Evolutionary conservation across 2,888 invertebrate species (phyloP), one percentile per base, ranked within the genome.

Genomic region (Leptothorax acervorum): DNA sequence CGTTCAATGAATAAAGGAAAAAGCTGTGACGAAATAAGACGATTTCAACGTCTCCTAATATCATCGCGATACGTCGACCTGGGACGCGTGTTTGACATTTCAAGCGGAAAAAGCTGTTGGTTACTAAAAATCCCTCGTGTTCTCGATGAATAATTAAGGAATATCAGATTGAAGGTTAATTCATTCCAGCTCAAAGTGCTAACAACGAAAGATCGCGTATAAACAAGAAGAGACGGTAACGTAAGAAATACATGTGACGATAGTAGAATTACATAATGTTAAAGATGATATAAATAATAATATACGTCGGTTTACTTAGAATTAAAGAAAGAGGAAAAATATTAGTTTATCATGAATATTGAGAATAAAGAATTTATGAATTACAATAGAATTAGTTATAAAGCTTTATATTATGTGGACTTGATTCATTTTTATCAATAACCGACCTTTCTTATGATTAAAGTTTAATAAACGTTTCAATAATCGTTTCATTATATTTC

Each of bases 111-210:
- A n/a, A 75, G 31, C 0, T 9, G 1, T 35, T 45, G 9, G 45
- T n/a, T 12, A 45, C 18, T 62, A 42, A 62, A 42, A 45, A 12
- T 28, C 15, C 5, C 1, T 66, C 66, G 18, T 6, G 18, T 42
- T 53, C 12, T 53, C 15, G 12, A 55, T 78, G n/a, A 78, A 78
- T 68, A 78, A 78, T 78, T 55, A 53, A 68, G 28, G 28, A 51
- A 66, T 35, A 9, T 12, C 51, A 2, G 0, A 31, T 12, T 15
- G 15, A 42, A 53, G 23, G 0, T 51, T 12, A 42, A 39, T 53
- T 23, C 12, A 65, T 76, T 76, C 23, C 42, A 76, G 2, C 1
- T 39, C 2, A 12, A 53, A 53, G 66, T 53, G 28, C 39, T 23
- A 8, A 11, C 2, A 3, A 23, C 4, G 35, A n/a, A 48, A 18